Conservation (phyloP, 2,113 vertebrate genomes). For the Geococcyx californianus region DNA sequence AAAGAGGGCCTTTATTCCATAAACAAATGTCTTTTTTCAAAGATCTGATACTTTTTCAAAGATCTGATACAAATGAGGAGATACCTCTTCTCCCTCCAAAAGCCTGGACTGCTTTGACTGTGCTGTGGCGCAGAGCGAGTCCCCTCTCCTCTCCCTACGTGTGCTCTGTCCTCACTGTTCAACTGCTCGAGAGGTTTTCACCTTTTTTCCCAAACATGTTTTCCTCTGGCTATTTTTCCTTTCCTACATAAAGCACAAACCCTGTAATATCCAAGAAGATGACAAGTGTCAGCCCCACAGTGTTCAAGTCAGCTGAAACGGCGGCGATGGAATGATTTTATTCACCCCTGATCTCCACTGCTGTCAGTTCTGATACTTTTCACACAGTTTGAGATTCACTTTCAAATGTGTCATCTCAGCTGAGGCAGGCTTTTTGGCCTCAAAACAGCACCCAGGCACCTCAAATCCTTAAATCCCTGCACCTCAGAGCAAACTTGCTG, state of each 20-base stretch:
- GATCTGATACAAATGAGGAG: not conserved
- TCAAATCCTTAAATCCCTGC: not conserved
- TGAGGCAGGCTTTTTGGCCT: not conserved
- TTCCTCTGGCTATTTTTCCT: not conserved
- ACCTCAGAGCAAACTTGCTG: not conserved
- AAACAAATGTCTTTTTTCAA: not conserved
- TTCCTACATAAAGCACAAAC: not conserved
- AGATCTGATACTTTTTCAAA: not conserved
- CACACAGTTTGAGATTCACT: not conserved
- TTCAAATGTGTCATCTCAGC: not conserved
- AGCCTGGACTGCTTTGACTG: not conserved
- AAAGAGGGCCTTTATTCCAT: not conserved
- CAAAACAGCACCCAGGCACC: not conserved
- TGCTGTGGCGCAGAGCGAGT: not conserved
- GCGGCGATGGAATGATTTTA: not conserved
- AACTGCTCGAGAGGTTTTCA: not conserved
- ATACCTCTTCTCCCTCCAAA: not conserved
- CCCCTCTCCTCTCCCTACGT: no score
- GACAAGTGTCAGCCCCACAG: constrained; percentile 8
- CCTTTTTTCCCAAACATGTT: not conserved
- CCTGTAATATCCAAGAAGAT: not conserved
- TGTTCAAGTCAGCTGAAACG: not conserved
- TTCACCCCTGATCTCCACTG: not conserved
- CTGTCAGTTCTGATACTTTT: not conserved
- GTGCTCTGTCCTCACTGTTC: not conserved